These are phyloP conservation scores for Bucco capensis DNA, from an alignment of 2,113 vertebrate genomes.

Conservation along the genomic window DNA sequence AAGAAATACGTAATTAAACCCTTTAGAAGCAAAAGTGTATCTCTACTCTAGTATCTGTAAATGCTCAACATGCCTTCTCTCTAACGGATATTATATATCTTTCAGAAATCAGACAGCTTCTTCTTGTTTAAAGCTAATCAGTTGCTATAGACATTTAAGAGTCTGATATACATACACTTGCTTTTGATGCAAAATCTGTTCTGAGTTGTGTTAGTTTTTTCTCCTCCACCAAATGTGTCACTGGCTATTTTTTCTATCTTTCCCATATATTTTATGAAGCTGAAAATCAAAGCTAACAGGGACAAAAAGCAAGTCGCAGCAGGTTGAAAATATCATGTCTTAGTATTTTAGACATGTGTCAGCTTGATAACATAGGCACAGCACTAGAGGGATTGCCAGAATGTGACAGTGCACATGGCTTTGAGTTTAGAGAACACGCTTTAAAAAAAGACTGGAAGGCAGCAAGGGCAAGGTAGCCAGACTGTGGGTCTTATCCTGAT, in stretches of 20 bases:
- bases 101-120: neutral
- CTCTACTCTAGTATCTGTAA: neutral
- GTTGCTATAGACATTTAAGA: neutral
- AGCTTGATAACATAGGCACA: constrained; percentile 59
- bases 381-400: constrained; percentile 51
- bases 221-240: constrained; percentile 37
- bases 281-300: constrained; percentile 68
- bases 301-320: constrained; percentile 67
- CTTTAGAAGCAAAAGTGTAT: neutral
- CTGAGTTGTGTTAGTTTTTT: constrained; percentile 3
- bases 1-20: constrained; percentile 2
- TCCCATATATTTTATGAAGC: constrained; percentile 56
- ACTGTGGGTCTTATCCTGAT: constrained; percentile 7
- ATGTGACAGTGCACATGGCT: constrained; percentile 57
- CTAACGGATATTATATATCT: neutral
- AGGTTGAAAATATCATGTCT: constrained; percentile 68
- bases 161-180: neutral
- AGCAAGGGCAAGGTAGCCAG: constrained; percentile 24
- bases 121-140: neutral
- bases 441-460: constrained; percentile 24
- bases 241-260: constrained; percentile 47
- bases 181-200: constrained; percentile 8
- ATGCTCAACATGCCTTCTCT: neutral
- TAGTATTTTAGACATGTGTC: constrained; percentile 71
- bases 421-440: constrained; percentile 26